phyloP scores from a whole-genome alignment of 2,888 invertebrate genomes.

The Tricholauxania praeusta region DNA sequence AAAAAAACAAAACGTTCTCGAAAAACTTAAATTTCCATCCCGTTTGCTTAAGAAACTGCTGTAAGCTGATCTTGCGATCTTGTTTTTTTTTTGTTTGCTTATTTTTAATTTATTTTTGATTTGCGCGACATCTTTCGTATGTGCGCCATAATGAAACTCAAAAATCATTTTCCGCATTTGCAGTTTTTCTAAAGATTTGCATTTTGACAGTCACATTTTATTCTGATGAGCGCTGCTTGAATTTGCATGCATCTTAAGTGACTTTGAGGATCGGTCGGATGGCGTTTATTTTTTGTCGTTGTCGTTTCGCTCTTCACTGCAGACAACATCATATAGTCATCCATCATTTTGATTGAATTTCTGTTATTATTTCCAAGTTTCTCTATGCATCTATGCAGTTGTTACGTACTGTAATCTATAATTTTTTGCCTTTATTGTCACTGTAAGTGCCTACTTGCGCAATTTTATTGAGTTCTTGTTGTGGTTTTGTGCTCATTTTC shows the following conservation, averaged over 20 bases:
- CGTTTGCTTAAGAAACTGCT: no score
- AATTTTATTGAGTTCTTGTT: no score
- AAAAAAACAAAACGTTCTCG: no score
- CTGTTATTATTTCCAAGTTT: constrained; percentile 28
- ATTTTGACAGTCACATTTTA: constrained; percentile 45
- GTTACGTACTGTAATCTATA: no score
- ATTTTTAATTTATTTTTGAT: constrained; percentile 58
- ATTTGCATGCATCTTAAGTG: constrained; percentile 21
- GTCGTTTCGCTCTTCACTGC: constrained; percentile 2
- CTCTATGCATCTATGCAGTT: no score
- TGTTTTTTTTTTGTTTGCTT: no score
- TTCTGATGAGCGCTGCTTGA: not conserved
- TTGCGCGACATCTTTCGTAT: constrained; percentile 42
- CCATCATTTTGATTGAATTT: constrained; percentile 64
- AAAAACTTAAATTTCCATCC: no score
- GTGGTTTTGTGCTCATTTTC: no score
- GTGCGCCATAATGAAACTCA: constrained; percentile 8
- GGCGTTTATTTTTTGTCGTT: not conserved
- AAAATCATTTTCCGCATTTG: constrained; percentile 24
- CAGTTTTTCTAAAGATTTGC: constrained; percentile 46
- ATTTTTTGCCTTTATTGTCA: no score
- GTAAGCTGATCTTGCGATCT: no score
- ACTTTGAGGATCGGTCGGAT: constrained; percentile 17
- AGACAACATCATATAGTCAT: constrained; percentile 57
- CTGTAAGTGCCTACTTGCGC: no score